Conservation (phyloP, 2,888 invertebrate species). For the Hirtodrosophila alboralis region DNA sequence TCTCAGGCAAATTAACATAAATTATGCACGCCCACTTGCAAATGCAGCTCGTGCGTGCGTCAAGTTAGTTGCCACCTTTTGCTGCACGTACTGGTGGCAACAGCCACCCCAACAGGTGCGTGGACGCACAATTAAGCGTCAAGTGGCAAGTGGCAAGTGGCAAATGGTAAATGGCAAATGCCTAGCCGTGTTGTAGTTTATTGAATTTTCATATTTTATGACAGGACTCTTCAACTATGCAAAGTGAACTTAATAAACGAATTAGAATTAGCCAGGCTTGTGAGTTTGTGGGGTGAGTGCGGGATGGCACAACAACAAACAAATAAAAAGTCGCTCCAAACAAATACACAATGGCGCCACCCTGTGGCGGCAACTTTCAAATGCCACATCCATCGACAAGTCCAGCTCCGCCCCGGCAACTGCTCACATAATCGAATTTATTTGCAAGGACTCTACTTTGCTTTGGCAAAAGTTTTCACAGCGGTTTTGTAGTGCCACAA, state of each 20-base stretch:
- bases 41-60: slow-evolving; percentile 74
- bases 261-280: slow-evolving; percentile 69
- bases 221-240: slow-evolving; percentile 63
- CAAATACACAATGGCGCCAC: slow-evolving; percentile 40
- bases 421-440: slow-evolving; percentile 74
- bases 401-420: slow-evolving; percentile 21
- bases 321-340: slow-evolving; percentile 25
- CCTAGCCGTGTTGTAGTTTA: slow-evolving; percentile 42
- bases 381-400: neutral
- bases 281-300: neutral
- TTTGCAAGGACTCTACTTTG: slow-evolving; percentile 54
- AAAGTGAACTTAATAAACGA: slow-evolving; percentile 67
- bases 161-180: neutral
- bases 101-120: slow-evolving; percentile 47
- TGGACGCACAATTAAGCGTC: slow-evolving; percentile 75
- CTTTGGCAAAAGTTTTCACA: slow-evolving; percentile 63
- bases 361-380: slow-evolving; percentile 38
- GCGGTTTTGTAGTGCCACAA: slow-evolving; percentile 55
- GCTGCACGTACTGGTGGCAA: slow-evolving; percentile 48
- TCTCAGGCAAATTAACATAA: slow-evolving; percentile 77
- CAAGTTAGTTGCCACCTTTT: slow-evolving; percentile 3
- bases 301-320: neutral
- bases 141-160: slow-evolving; percentile 54
- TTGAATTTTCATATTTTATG: slow-evolving; percentile 77
- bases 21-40: slow-evolving; percentile 79